These are phyloP conservation scores for Pocillopora verrucosa DNA, from an alignment of 64 coral and sea anemone genomes.

Conservation along the genomic window DNA sequence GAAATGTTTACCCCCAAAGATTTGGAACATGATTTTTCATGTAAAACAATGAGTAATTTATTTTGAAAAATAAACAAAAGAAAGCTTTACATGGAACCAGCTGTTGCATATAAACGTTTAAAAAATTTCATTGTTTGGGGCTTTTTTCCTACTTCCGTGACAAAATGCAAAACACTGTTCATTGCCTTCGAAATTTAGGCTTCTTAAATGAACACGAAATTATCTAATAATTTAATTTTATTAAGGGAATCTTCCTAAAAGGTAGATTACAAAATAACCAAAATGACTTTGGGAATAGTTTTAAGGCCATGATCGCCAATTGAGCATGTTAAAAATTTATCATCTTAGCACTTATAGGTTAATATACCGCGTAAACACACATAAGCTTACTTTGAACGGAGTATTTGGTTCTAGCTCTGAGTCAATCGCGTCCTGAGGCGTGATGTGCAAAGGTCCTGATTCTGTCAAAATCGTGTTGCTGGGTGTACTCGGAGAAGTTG, in stretches of 20 bases:
- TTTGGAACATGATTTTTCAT: too few species aligned
- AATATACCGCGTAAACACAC: background rate
- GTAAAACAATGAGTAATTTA: background rate
- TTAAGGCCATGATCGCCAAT: too few species aligned
- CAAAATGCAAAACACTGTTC: background rate
- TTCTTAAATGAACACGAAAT: background rate
- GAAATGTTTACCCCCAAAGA: too few species aligned
- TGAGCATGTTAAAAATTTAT: background rate
- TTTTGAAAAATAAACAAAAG: background rate
- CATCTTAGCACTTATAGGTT: background rate
- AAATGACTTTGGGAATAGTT: too few species aligned
- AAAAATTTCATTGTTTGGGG: background rate
- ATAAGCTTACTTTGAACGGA: constrained; percentile 25
- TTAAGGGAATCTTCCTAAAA: background rate
- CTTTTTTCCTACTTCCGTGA: background rate
- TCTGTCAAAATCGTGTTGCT: background rate
- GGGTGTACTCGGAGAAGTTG: constrained; percentile 2
- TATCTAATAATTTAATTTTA: background rate
- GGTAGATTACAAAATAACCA: too few species aligned
- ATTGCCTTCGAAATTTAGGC: background rate
- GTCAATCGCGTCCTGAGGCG: background rate
- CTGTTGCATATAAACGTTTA: background rate
- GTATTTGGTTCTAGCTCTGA: background rate
- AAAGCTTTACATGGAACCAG: background rate
- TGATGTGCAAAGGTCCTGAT: background rate